phyloP scores from a whole-genome alignment of 2,797 vertebrate genomes.

The Rallus crepitans region DNA sequence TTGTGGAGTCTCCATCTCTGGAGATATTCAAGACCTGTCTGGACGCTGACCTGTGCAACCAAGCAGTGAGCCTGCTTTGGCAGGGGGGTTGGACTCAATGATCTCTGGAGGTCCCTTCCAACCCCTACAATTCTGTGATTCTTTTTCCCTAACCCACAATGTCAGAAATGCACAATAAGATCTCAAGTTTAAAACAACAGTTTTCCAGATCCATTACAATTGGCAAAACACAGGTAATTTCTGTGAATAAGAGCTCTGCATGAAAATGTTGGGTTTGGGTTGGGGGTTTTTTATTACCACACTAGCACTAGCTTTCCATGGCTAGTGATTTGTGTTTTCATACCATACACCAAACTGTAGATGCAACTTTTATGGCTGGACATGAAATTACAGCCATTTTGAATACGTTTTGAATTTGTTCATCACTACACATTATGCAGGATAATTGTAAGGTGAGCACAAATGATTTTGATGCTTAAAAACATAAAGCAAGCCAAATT shows the following conservation, averaged over 20 bases:
- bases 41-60: too few species aligned
- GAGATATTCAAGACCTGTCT: too few species aligned
- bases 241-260: neutral
- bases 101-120: too few species aligned
- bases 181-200: neutral
- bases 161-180: neutral
- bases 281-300: neutral
- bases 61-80: too few species aligned
- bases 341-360: neutral
- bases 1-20: too few species aligned
- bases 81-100: too few species aligned
- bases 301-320: neutral
- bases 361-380: neutral
- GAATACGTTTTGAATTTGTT: neutral
- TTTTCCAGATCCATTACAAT: neutral
- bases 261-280: neutral
- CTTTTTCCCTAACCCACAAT: neutral
- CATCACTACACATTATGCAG: neutral
- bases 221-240: neutral
- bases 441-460: neutral
- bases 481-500: neutral
- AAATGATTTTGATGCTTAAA: neutral
- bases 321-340: neutral
- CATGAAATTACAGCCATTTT: neutral
- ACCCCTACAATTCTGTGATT: too few species aligned